Evolutionary conservation across 2,797 vertebrate genomes (phyloP), one percentile per base, ranked within the genome.

Genomic region (Telmatherina bonti): DNA sequence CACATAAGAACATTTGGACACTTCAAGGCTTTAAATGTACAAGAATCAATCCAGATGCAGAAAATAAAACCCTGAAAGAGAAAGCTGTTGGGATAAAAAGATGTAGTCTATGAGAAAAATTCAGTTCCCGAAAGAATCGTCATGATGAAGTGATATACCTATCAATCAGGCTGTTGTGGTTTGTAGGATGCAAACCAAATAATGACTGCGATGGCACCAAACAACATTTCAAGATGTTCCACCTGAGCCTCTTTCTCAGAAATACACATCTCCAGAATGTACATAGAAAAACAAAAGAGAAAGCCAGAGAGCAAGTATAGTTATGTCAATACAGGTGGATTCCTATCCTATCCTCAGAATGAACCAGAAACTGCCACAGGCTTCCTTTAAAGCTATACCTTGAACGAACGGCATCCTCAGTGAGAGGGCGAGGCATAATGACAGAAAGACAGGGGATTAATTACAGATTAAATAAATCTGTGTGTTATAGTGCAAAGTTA

Each of bases 331-430:
- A 65, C 86, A 92, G 87, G 90, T 89, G 93, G 72, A 93, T 93
- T 94, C 92, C 93, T 94, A 91, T 93, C 94, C 94, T 96, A 95
- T 95, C 95, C 95, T 94, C 83, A 82, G 88, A 91, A 63, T 93
- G 96, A 96, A 96, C 95, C 94, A 94, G 89, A 91, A 94, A 93
- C 66, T 78, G 74, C 82, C 63, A 70, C 88, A 89, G 88, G 88
- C 80, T 88, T 85, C 57, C 89, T 88, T 93, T 75, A 65, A 82
- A 81, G 88, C 90, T 92, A 91, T 85, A 91, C 73, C 86, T 92
- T 76, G 65, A 88, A 87, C 75, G 87, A 88, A 86, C 78, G 62
- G 63, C 84, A 79, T 87, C 85, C 85, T 83, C 74, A 76, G 66
- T 38, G 62, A 79, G 62, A 84, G 75, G 88, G 90, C 52, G 88